A percentile compares a stretch with the other conserved stretches of the same genome.
These are phyloP conservation scores for Calameuta idolon DNA, from an alignment of 2,888 invertebrate genomes.

Conservation along the genomic window DNA sequence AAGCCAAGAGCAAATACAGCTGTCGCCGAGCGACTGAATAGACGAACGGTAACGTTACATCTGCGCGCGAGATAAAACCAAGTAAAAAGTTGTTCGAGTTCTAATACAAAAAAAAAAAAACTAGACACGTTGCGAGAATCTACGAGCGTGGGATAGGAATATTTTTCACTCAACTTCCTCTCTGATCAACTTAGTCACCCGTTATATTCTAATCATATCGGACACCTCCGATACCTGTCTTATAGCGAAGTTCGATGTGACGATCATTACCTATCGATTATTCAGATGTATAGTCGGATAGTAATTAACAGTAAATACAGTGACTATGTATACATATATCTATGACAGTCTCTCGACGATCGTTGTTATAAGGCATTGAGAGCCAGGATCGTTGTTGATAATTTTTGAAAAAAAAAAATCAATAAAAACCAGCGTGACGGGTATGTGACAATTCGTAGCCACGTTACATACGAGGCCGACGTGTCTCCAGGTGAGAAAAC, in stretches of 20 bases:
- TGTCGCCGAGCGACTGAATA: neutral
- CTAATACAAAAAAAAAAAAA: neutral
- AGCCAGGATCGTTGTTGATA: too few relatives aligned
- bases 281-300: neutral
- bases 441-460: neutral
- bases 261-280: too few relatives aligned
- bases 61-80: neutral
- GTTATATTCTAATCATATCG: neutral
- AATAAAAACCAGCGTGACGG: neutral
- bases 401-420: neutral
- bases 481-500: neutral
- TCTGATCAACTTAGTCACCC: neutral
- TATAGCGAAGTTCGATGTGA: too few relatives aligned
- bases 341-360: neutral
- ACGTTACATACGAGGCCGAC: neutral
- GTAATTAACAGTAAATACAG: neutral
- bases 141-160: neutral
- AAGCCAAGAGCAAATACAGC: neutral
- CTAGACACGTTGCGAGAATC: neutral
- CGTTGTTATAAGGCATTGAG: neutral
- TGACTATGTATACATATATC: neutral
- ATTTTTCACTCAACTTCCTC: neutral
- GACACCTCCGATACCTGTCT: neutral
- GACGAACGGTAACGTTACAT: neutral
- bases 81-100: neutral